Conservation (phyloP, 2,797 vertebrate species). For the Sebastolobus alascanus region DNA sequence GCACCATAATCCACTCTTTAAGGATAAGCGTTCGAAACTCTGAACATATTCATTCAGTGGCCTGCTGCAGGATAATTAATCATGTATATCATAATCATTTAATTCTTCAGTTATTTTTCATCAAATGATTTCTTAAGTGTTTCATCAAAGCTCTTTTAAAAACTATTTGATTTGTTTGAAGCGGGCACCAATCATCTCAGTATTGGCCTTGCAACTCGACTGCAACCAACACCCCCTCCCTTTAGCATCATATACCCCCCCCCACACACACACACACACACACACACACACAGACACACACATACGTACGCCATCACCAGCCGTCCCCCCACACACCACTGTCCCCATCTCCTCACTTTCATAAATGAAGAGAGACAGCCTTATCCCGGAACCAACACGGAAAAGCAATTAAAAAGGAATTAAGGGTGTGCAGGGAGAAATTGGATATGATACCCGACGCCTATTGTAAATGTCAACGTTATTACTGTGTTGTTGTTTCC, state of each 20-base stretch:
- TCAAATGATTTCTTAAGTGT: slow-evolving; percentile 63
- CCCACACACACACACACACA: slow-evolving; percentile 2
- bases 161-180: slow-evolving; percentile 70
- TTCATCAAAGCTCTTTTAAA: slow-evolving; percentile 65
- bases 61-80: slow-evolving; percentile 61
- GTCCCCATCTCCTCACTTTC: slow-evolving; percentile 73
- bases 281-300: not conserved
- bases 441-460: slow-evolving; percentile 83
- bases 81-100: slow-evolving; percentile 57
- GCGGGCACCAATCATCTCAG: slow-evolving; percentile 63
- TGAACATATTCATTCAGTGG: slow-evolving; percentile 22
- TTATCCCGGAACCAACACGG: slow-evolving; percentile 79
- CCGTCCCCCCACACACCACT: slow-evolving; percentile 45
- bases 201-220: slow-evolving; percentile 38
- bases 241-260: slow-evolving; percentile 30
- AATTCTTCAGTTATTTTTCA: slow-evolving; percentile 58
- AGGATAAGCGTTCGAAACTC: slow-evolving; percentile 29
- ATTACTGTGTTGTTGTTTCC: slow-evolving; percentile 85
- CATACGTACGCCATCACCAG: slow-evolving; percentile 36
- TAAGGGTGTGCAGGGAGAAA: slow-evolving; percentile 82
- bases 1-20: slow-evolving; percentile 32
- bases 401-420: slow-evolving; percentile 87
- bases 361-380: slow-evolving; percentile 84
- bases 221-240: slow-evolving; percentile 30
- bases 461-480: slow-evolving; percentile 85